Conservation (phyloP, 2,797 vertebrate species). For the Phaenicophaeus curvirostris region DNA sequence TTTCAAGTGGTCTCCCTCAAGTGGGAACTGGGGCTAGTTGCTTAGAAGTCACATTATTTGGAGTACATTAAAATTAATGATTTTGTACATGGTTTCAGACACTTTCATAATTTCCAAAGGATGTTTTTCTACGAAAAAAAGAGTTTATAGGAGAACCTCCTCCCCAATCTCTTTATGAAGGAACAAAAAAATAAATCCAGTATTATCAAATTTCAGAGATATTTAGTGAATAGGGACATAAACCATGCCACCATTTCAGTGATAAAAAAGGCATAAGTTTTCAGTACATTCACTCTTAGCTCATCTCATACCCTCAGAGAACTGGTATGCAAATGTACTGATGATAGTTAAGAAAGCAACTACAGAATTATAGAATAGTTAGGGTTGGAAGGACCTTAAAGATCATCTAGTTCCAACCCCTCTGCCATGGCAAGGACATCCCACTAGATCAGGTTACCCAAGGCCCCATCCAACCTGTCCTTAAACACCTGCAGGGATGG, state of each 20-base stretch:
- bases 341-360: not conserved
- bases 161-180: not conserved
- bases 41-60: not conserved
- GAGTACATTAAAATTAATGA: not conserved
- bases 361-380: not conserved
- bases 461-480: no score
- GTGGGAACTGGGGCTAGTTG: not conserved
- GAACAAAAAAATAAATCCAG: rapidly evolving
- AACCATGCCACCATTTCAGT: not conserved
- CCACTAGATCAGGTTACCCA: no score
- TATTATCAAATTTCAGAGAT: not conserved
- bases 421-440: no score
- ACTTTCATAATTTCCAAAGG: not conserved
- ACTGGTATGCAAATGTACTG: not conserved
- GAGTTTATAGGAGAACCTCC: not conserved
- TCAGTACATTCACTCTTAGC: not conserved
- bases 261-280: not conserved
- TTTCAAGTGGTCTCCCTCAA: not conserved
- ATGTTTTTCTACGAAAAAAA: not conserved
- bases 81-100: not conserved
- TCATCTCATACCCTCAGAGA: not conserved
- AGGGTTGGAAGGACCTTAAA: no score
- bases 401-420: no score
- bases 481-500: no score
- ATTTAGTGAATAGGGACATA: not conserved